A percentile compares a stretch with the other conserved stretches of the same genome.
Evolutionary conservation across 2,888 invertebrate species (phyloP).

Genomic region (Drosophila dives): DNA sequence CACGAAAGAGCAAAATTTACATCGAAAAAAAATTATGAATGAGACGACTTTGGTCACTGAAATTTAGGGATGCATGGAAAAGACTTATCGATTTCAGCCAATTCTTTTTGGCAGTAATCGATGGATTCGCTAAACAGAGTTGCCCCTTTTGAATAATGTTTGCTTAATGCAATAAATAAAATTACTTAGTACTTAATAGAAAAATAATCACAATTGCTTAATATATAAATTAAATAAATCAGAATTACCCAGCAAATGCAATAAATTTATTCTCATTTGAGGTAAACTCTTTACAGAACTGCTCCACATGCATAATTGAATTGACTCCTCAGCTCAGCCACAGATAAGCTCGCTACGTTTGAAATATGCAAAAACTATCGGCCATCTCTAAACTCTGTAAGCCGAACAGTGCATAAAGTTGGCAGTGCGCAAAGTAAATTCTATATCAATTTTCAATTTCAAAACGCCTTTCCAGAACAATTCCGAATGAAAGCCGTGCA

Average conservation of each 20-base stretch:
- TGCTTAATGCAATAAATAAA: background rate
- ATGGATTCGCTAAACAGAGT: constrained; percentile 1
- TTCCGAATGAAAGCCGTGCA: constrained; percentile 11
- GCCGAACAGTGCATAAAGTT: constrained; percentile 56
- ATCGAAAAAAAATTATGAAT: constrained; percentile 67
- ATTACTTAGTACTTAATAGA: background rate
- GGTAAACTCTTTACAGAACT: background rate
- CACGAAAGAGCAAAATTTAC: constrained; percentile 63
- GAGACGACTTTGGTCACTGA: constrained; percentile 56
- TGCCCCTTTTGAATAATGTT: no score
- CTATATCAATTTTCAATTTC: constrained; percentile 50
- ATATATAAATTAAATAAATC: background rate
- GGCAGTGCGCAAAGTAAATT: constrained; percentile 66
- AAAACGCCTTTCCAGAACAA: constrained; percentile 31
- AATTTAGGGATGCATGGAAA: constrained; percentile 40
- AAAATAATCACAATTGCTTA: background rate
- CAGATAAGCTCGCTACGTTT: background rate
- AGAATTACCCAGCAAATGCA: background rate
- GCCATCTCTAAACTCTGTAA: constrained; percentile 39
- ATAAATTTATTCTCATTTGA: background rate
- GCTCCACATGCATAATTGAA: constrained; percentile 31
- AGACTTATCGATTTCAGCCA: constrained; percentile 18
- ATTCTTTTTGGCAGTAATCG: constrained; percentile 7
- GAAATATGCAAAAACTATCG: constrained; percentile 17
- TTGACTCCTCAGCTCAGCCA: background rate